These are phyloP conservation scores for Girardinichthys multiradiatus DNA, from an alignment of 2,113 vertebrate genomes.

Conservation along the genomic window DNA sequence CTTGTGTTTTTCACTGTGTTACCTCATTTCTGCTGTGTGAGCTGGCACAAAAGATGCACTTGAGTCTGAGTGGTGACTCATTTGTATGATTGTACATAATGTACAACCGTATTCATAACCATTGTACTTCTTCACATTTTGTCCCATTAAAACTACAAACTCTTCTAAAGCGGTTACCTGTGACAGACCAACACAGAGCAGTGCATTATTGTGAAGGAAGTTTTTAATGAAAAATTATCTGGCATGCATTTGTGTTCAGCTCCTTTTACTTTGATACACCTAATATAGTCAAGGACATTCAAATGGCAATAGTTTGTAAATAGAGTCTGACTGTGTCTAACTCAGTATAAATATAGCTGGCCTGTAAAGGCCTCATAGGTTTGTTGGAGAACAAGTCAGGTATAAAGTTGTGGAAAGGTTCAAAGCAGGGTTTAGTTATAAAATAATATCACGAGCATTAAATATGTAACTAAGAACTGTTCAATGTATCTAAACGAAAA, in stretches of 20 bases:
- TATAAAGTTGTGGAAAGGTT: too few relatives aligned
- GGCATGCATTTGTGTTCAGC: not conserved
- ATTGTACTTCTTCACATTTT: not conserved
- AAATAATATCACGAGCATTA: too few relatives aligned
- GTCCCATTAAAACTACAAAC: not conserved
- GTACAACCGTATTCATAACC: not conserved
- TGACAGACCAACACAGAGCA: not conserved
- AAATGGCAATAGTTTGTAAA: too few relatives aligned
- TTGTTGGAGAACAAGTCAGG: too few relatives aligned
- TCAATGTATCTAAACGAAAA: too few relatives aligned
- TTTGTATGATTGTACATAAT: not conserved
- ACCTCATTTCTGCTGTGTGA: constrained; percentile 1
- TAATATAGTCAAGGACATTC: too few relatives aligned
- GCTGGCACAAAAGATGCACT: not conserved
- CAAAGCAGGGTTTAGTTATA: too few relatives aligned
- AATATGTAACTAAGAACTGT: too few relatives aligned
- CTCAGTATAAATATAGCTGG: too few relatives aligned
- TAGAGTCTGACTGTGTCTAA: too few relatives aligned
- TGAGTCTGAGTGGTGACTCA: constrained; percentile 12
- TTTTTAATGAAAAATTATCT: not conserved
- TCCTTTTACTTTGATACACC: not conserved
- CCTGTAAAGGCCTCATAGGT: too few relatives aligned
- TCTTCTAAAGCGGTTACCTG: not conserved
- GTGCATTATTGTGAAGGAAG: not conserved
- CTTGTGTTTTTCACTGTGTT: not conserved